Evolutionary conservation across 2,797 vertebrate genomes (phyloP), one percentile per base, ranked within the genome.

Genomic region (Myiothlypis chrysogaster): DNA sequence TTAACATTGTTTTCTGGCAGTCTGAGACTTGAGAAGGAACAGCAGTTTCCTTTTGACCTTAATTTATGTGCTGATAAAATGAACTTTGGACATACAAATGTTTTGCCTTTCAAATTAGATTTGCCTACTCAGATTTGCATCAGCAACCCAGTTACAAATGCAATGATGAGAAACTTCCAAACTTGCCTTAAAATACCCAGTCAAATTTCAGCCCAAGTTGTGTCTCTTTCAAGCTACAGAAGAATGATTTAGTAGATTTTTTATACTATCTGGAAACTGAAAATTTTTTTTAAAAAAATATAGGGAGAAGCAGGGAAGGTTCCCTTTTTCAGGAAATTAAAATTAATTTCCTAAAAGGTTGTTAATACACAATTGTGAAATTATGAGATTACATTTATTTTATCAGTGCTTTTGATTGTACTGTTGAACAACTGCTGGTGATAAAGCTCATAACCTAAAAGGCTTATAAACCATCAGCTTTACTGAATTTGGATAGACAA

Each of bases 71-170:
- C 25, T 91, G 56, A 69, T 75, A 69, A 81, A 85, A 81, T 91
- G 82, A 88, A 69, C 41, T 86, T 83, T 61, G 47, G 50, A 12
- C 57, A 65, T 65, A 81, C 72, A 93, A 86, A 59, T 46, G 43
- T 55, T 87, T 78, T 91, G 69, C 25, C n/a, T 88, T 96, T 93
- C 39, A 91, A 68, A 86, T 68, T 30, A 83, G 46, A 65, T 57
- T 52, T 83, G 15, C 49, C 7, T 72, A 61, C 34, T 95, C 14
- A 75, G 18, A 68, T 94, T 89, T 96, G 32, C 53, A 68, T 90
- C 23, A 56, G 44, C 46, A 83, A 49, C 24, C 28, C 34, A 49
- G 24, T 73, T 91, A 44, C 22, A 69, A 87, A 41, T 69, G 53
- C 34, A 83, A 8, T 52, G 37, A 53, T 57, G 46, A 81, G 23